Percentiles rank a stretch among this genome's conserved stretches.
These are phyloP conservation scores for Mamestra configurata DNA, from an alignment of 1,140 invertebrate genomes.

Conservation along the genomic window DNA sequence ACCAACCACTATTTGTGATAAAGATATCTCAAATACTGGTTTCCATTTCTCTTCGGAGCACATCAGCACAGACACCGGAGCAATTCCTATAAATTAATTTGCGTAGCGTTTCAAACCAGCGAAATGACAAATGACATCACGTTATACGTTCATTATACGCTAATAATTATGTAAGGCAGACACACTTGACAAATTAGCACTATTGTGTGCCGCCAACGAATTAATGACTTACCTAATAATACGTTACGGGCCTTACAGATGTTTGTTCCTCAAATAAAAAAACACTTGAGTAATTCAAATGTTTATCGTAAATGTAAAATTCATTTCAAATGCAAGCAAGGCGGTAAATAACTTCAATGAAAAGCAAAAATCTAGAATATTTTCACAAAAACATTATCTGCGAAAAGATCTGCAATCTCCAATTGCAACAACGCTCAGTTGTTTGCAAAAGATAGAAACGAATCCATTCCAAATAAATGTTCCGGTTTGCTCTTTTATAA, in stretches of 20 bases:
- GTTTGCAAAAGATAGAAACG: conserved; percentile 25
- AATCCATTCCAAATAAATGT: conserved; percentile 27
- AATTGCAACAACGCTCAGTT: conserved; percentile 3
- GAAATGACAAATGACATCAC: conserved; percentile 51
- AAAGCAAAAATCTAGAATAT: not conserved
- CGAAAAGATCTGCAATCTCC: conserved; percentile 6
- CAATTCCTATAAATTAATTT: conserved; percentile 23
- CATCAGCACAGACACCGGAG: not conserved
- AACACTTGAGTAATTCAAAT: not conserved
- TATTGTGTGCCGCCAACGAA: conserved; percentile 44
- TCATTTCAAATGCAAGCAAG: not conserved
- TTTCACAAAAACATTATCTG: not conserved
- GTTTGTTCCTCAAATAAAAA: not conserved
- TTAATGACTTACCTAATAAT: conserved; percentile 6
- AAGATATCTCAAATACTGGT: no score
- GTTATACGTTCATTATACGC: conserved; percentile 41
- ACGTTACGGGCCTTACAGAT: conserved; percentile 8
- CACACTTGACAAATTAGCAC: conserved; percentile 53
- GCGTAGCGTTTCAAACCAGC: conserved; percentile 16
- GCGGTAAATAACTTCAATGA: not conserved
- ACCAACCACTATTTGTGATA: no score
- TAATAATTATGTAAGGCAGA: conserved; percentile 48
- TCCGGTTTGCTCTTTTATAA: conserved; percentile 10
- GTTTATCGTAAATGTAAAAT: not conserved
- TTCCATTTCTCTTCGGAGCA: not conserved